phyloP scores from a whole-genome alignment of 2,113 vertebrate genomes.

The Machaerirhynchus nigripectus region DNA sequence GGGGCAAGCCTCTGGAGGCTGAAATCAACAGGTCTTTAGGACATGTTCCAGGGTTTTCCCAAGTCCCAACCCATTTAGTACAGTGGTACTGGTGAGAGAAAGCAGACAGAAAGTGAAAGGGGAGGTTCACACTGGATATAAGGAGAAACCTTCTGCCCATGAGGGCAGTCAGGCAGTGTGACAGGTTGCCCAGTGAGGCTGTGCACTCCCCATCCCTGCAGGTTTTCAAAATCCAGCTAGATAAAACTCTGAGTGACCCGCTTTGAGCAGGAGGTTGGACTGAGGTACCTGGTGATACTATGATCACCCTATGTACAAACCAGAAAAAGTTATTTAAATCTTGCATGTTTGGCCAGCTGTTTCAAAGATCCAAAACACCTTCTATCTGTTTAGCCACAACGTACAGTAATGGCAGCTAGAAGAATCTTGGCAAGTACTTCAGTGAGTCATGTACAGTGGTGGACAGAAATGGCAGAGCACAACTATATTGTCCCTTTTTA shows the following conservation, averaged over 20 bases:
- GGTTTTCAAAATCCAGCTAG: not conserved
- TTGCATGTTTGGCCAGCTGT: not conserved
- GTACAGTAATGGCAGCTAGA: not conserved
- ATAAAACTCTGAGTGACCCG: not conserved
- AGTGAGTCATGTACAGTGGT: not conserved
- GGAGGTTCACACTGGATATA: not conserved
- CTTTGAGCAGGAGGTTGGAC: not conserved
- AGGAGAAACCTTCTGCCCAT: accelerated
- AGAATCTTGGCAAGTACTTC: not conserved
- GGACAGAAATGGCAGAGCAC: not conserved
- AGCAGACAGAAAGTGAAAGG: not conserved
- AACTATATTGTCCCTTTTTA: not conserved
- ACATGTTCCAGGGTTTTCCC: not conserved
- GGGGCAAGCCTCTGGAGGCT: not conserved
- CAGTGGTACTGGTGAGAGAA: not conserved
- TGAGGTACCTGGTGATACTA: not conserved
- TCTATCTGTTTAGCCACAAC: not conserved
- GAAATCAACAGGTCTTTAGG: not conserved
- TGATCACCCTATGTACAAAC: not conserved
- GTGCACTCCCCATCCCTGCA: not conserved
- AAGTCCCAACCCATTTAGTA: not conserved
- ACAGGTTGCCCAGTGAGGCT: not conserved
- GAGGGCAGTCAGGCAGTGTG: not conserved
- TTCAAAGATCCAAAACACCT: not conserved
- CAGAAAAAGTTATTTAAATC: not conserved